phyloP scores from a whole-genome alignment of 2,797 vertebrate genomes.

The Todus mexicanus region DNA sequence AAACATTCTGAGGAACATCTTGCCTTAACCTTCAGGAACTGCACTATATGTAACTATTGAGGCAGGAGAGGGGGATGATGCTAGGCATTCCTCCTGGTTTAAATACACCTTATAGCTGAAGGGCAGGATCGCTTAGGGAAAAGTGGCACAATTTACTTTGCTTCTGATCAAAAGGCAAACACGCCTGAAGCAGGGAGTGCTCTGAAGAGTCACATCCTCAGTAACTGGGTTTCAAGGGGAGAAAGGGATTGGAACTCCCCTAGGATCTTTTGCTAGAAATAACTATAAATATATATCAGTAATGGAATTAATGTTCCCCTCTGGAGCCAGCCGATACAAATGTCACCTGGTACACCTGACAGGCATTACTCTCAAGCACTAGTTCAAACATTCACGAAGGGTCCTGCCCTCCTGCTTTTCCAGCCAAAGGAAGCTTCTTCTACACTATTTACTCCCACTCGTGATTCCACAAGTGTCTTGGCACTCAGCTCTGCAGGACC shows the following conservation, averaged over 20 bases:
- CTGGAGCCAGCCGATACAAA: neutral
- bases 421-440: neutral
- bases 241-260: neutral
- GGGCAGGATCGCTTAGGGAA: neutral
- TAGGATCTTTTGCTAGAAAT: neutral
- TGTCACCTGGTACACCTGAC: neutral
- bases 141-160: neutral
- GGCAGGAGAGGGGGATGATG: neutral
- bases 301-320: neutral
- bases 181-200: neutral
- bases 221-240: neutral
- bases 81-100: neutral
- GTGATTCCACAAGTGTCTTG: neutral
- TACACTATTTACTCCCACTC: neutral
- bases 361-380: neutral
- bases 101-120: neutral
- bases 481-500: neutral
- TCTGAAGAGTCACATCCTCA: neutral
- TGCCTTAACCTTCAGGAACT: neutral
- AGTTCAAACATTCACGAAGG: neutral
- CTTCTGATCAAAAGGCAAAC: constrained; percentile 14
- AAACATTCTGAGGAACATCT: neutral
- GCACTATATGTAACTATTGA: neutral
- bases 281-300: neutral
- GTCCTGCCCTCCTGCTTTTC: neutral